Evolutionary conservation across 2,888 invertebrate genomes (phyloP), one percentile per base, ranked within the genome.

Genomic region (Aromia moschata): DNA sequence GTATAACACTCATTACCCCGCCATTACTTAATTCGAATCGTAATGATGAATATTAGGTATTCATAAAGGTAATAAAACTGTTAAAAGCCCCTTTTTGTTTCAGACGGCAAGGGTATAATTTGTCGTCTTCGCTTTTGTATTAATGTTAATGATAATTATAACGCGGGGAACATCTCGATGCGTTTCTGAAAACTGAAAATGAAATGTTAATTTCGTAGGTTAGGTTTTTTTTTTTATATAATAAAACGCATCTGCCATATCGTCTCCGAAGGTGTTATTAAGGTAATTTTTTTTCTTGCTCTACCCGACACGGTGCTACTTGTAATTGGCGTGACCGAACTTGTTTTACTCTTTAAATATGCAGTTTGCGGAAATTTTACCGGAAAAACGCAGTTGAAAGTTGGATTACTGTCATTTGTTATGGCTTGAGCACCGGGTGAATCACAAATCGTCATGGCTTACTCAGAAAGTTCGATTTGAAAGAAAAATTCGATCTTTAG

Each of bases 1-100:
- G 51, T 47, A 46, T 63, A 61, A 59, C 59, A 51, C 54, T 51
- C 36, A 56, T 57, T 58, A 56, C 49, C 17, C 43, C 46, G 52
- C 52, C 58, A 49, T 59, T 60, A 51, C 49, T 56, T 54, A 56
- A 60, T 58, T 40, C 33, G 38, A 25, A n/a, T 41, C 36, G 30
- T 61, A 60, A 64, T 62, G 16, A 64, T 61, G 57, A 62, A 41
- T 47, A 64, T 64, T 64, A 62, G 53, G 46, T 46, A 56, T 62
- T 62, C 60, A 58, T 60, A 40, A 40, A 15, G 49, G 49, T 14
- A 37, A 38, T 25, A 38, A 25, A 49, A 49, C 38, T 49, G 38
- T 20, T 38, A 18, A 38, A 30, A 30, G 30, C 1, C 47, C 43
- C 49, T 56, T 60, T n/a, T 56, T 60, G 60, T 56, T 53, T 47